phyloP scores from a whole-genome alignment of 1,140 invertebrate species.

The Drosophila micromelanica region DNA sequence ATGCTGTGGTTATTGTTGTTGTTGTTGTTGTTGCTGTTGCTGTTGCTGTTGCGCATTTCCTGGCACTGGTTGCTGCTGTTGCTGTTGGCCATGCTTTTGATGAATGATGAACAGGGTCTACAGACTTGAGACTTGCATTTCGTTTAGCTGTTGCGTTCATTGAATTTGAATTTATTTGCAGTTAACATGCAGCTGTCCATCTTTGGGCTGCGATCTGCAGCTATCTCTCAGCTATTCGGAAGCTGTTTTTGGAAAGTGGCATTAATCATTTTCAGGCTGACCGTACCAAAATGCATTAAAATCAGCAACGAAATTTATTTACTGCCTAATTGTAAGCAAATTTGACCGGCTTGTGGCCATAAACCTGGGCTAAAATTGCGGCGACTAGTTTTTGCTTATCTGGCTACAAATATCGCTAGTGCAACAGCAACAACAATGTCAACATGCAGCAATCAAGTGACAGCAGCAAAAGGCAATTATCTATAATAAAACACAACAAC shows the following conservation, averaged over 20 bases:
- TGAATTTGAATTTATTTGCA: slow-evolving; percentile 66
- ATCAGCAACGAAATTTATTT: slow-evolving; percentile 60
- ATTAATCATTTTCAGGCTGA: slow-evolving; percentile 46
- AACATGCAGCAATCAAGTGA: slow-evolving; percentile 60
- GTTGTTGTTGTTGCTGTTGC: slow-evolving; percentile 24
- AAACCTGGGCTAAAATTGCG: slow-evolving; percentile 41
- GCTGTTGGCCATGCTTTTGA: slow-evolving; percentile 49
- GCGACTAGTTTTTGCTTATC: slow-evolving; percentile 65
- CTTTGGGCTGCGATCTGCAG: slow-evolving; percentile 8
- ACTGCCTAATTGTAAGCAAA: slow-evolving; percentile 67
- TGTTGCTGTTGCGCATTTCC: slow-evolving; percentile 39
- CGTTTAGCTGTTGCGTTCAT: slow-evolving; percentile 34
- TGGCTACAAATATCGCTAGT: slow-evolving; percentile 34
- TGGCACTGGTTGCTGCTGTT: slow-evolving; percentile 47
- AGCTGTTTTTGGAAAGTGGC: slow-evolving; percentile 36
- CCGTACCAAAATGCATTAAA: slow-evolving; percentile 21
- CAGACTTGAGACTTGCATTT: slow-evolving; percentile 25
- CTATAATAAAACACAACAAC: slow-evolving; percentile 63
- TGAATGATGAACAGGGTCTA: slow-evolving; percentile 74
- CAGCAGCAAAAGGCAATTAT: slow-evolving; percentile 67
- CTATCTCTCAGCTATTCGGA: slow-evolving; percentile 25
- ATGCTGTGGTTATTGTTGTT: slow-evolving; percentile 18
- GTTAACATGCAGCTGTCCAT: slow-evolving; percentile 44
- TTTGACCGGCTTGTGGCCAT: slow-evolving; percentile 64
- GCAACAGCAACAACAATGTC: slow-evolving; percentile 49